Conservation (phyloP, 1,140 invertebrate genomes). For the Drosophila saltans region DNA sequence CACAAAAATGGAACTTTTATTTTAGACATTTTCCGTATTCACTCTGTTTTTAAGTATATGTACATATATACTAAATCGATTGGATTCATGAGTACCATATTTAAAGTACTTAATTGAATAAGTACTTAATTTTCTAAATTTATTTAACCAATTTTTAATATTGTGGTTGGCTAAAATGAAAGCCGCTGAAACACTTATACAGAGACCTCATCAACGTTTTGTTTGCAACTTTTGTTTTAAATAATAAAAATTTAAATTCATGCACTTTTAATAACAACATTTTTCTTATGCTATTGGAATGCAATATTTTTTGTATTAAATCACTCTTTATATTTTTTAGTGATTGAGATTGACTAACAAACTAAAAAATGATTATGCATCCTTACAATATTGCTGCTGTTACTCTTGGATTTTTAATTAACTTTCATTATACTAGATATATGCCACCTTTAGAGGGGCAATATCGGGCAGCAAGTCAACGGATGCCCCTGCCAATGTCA, state of each 20-base stretch:
- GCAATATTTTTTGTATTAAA: not conserved
- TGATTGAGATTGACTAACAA: conserved; percentile 30
- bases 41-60: too few relatives aligned
- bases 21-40: too few relatives aligned
- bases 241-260: not conserved
- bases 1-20: too few relatives aligned
- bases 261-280: too few relatives aligned
- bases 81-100: too few relatives aligned
- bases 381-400: conserved; percentile 7
- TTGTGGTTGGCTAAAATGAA: too few relatives aligned
- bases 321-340: conserved; percentile 10
- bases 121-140: too few relatives aligned
- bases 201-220: not conserved
- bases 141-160: too few relatives aligned
- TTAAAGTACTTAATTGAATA: too few relatives aligned
- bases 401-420: conserved; percentile 72
- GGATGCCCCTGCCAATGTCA: conserved; percentile 31
- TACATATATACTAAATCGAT: too few relatives aligned
- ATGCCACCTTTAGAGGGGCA: conserved; percentile 21
- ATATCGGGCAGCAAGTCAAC: conserved; percentile 36
- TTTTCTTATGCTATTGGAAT: not conserved
- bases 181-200: too few relatives aligned
- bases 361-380: conserved; percentile 17
- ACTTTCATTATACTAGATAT: conserved; percentile 41
- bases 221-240: not conserved